Percentiles rank a stretch among this genome's conserved stretches.
phyloP scores from a whole-genome alignment of 2,113 vertebrate genomes.

The Dasyornis broadbenti region DNA sequence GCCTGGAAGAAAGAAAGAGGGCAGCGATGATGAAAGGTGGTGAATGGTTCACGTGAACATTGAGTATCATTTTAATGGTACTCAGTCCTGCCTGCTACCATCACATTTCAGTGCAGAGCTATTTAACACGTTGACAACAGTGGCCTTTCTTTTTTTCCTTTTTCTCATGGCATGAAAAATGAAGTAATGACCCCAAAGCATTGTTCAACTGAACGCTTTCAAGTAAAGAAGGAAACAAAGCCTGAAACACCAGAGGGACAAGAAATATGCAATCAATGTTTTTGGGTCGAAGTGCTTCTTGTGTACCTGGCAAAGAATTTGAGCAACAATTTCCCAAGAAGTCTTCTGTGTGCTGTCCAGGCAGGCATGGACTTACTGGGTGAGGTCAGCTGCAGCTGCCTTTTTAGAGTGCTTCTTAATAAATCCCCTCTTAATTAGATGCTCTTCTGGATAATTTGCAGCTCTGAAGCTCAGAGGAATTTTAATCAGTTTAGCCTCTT shows the following conservation, averaged over 20 bases:
- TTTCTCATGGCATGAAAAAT: background rate
- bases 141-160: too few relatives aligned
- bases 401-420: background rate
- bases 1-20: background rate
- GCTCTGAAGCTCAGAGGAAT: background rate
- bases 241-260: background rate
- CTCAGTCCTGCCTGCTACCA: background rate
- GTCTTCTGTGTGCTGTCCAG: background rate
- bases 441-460: background rate
- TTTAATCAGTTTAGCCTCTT: background rate
- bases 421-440: background rate
- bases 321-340: background rate
- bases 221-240: background rate
- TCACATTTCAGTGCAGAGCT: background rate
- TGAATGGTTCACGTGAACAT: background rate
- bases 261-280: background rate
- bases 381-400: background rate
- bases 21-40: background rate
- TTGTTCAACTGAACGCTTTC: background rate
- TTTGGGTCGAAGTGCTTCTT: background rate
- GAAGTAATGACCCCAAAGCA: background rate
- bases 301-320: background rate
- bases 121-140: background rate
- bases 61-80: background rate
- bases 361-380: accelerated